Percentiles rank a stretch among this genome's conserved stretches.
Conservation (phyloP, 2,888 invertebrate species). For the Drosophila neutralis region DNA sequence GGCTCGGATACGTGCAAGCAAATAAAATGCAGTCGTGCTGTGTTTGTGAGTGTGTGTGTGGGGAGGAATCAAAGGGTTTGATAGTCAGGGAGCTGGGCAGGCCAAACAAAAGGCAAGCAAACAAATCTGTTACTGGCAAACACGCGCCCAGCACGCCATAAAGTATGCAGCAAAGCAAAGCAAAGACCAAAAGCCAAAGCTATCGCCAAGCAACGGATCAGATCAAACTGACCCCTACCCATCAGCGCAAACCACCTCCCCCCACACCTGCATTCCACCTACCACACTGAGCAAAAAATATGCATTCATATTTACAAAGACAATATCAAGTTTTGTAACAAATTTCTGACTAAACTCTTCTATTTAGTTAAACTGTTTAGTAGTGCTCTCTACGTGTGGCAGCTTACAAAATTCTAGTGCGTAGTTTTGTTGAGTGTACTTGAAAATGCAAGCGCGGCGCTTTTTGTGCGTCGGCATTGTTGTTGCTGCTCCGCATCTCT, state of each 20-base stretch:
- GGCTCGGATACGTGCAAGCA: slow-evolving; percentile 72
- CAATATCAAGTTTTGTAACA: neutral
- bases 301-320: neutral
- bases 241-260: neutral
- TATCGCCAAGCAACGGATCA: slow-evolving; percentile 9
- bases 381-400: neutral
- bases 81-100: slow-evolving; percentile 7
- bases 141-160: slow-evolving; percentile 70
- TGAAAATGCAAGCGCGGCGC: slow-evolving; percentile 46
- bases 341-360: neutral
- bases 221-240: slow-evolving; percentile 44
- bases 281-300: neutral
- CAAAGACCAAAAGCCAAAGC: slow-evolving; percentile 20
- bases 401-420: too few relatives aligned
- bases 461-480: slow-evolving; percentile 45
- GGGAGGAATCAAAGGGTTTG: neutral
- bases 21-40: slow-evolving; percentile 45
- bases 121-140: slow-evolving; percentile 71
- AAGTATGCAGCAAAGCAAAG: slow-evolving; percentile 67
- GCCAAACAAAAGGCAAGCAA: slow-evolving; percentile 65
- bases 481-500: neutral
- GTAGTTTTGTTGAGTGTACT: slow-evolving; percentile 5
- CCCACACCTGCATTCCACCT: too few relatives aligned
- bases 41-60: neutral
- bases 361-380: neutral